A percentile compares a stretch with the other conserved stretches of the same genome.
phyloP scores from a whole-genome alignment of 1,140 invertebrate species.

The Popillia japonica region DNA sequence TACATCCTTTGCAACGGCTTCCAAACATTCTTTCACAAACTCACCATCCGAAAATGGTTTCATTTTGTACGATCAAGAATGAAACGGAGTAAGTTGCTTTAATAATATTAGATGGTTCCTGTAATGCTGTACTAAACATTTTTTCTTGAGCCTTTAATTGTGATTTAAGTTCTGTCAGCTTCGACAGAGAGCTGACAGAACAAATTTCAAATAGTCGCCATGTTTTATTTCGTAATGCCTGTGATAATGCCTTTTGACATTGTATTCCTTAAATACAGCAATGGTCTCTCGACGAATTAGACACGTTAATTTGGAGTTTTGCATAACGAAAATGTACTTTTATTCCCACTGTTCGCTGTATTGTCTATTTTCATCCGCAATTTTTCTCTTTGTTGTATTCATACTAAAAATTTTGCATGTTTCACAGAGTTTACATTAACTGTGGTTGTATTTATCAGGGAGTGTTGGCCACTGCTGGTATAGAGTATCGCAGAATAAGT shows the following conservation, averaged over 20 bases:
- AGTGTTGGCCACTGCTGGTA: no score
- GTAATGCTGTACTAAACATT: constrained; percentile 41
- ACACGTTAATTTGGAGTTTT: constrained; percentile 45
- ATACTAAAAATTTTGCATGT: no score
- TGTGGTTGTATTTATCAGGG: no score
- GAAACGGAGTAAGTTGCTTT: constrained; percentile 51
- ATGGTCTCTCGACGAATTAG: constrained; percentile 50
- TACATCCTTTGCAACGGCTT: constrained; percentile 49
- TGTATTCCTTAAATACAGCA: constrained; percentile 52
- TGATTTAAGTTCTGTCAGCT: no score
- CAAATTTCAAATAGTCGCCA: constrained; percentile 25
- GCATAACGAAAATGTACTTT: constrained; percentile 41
- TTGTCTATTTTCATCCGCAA: constrained; percentile 41
- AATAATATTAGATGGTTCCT: constrained; percentile 37
- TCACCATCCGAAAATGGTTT: constrained; percentile 55
- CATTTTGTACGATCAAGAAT: constrained; percentile 51
- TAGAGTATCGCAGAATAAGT: no score
- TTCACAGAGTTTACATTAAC: no score
- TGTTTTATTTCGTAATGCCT: constrained; percentile 49
- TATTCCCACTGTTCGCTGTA: constrained; percentile 40
- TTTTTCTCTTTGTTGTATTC: no score
- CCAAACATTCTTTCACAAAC: constrained; percentile 55
- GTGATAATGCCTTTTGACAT: no score
- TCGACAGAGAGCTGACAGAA: no score
- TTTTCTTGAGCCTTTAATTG: no score